These are phyloP conservation scores for Phrynocephalus versicolor DNA, from an alignment of 2,113 vertebrate genomes.

Conservation along the genomic window DNA sequence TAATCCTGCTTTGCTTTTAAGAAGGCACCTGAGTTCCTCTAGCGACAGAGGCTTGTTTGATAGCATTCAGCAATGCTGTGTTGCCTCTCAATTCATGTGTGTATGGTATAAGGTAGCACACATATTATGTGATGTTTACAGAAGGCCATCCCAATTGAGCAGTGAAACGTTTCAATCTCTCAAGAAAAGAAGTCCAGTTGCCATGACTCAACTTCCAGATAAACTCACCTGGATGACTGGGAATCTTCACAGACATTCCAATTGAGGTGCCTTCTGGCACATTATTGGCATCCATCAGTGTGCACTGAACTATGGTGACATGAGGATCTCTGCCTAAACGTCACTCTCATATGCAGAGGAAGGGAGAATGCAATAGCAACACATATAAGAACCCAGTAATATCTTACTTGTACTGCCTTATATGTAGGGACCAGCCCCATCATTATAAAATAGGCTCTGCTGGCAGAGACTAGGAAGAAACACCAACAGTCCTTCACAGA, in stretches of 20 bases:
- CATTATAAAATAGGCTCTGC: background rate
- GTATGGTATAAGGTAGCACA: background rate
- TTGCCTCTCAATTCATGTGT: background rate
- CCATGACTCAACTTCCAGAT: too few species aligned
- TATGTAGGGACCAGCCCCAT: background rate
- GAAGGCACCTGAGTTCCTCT: background rate
- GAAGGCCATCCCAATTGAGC: too few species aligned
- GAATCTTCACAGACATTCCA: too few species aligned
- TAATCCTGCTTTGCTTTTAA: background rate
- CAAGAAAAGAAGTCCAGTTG: too few species aligned
- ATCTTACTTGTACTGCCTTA: too few species aligned
- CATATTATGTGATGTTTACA: background rate
- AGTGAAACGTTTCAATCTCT: too few species aligned
- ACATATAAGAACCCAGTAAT: background rate
- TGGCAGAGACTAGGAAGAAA: too few species aligned
- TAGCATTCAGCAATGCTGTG: background rate
- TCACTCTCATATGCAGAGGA: background rate
- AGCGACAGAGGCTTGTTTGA: background rate
- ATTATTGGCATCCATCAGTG: background rate
- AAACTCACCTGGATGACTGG: too few species aligned
- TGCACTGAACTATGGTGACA: background rate
- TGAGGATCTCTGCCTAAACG: background rate
- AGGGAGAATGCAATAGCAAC: background rate
- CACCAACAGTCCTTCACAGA: too few species aligned
- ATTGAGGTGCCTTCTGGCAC: background rate